These are phyloP conservation scores for Scaptomyza reducta DNA, from an alignment of 2,888 invertebrate species.

Conservation along the genomic window DNA sequence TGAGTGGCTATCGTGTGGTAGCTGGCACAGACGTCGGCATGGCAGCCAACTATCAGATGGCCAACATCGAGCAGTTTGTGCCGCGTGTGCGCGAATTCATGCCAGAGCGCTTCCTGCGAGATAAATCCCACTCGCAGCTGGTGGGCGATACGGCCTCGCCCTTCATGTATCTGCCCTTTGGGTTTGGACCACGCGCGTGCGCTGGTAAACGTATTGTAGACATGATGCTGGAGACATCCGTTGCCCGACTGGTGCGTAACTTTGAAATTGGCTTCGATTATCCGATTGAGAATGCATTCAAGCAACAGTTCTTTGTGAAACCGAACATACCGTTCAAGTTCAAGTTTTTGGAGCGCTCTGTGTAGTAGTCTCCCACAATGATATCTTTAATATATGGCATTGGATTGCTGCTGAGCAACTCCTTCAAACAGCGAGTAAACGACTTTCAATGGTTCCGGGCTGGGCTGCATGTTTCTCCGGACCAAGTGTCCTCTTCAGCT, in stretches of 20 bases:
- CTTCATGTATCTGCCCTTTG: constrained; percentile 81
- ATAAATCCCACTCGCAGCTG: constrained; percentile 37
- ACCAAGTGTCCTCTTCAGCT: constrained; percentile 52
- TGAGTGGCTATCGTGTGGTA: constrained; percentile 88
- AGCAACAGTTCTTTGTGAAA: constrained; percentile 76
- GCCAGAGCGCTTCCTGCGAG: constrained; percentile 90
- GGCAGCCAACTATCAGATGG: constrained; percentile 87
- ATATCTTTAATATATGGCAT: constrained; percentile 17
- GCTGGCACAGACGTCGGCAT: constrained; percentile 89
- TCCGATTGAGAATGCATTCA: constrained; percentile 80
- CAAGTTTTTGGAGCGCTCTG: constrained; percentile 75
- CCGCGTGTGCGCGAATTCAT: constrained; percentile 87
- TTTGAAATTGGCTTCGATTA: constrained; percentile 84
- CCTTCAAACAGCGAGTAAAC: constrained; percentile 23
- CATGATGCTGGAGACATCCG: constrained; percentile 87
- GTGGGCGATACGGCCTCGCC: constrained; percentile 67
- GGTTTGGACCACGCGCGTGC: constrained; percentile 86
- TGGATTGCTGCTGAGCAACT: constrained; percentile 26
- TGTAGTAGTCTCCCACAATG: constrained; percentile 13
- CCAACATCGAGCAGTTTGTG: constrained; percentile 87
- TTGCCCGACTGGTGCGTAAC: constrained; percentile 84
- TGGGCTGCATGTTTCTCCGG: constrained; percentile 21
- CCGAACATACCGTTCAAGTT: constrained; percentile 83
- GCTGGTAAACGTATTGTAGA: constrained; percentile 90
- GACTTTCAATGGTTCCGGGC: constrained; percentile 38